Conservation (phyloP, 2,888 invertebrate genomes). For the Ashinkailepas kermadecensis region DNA sequence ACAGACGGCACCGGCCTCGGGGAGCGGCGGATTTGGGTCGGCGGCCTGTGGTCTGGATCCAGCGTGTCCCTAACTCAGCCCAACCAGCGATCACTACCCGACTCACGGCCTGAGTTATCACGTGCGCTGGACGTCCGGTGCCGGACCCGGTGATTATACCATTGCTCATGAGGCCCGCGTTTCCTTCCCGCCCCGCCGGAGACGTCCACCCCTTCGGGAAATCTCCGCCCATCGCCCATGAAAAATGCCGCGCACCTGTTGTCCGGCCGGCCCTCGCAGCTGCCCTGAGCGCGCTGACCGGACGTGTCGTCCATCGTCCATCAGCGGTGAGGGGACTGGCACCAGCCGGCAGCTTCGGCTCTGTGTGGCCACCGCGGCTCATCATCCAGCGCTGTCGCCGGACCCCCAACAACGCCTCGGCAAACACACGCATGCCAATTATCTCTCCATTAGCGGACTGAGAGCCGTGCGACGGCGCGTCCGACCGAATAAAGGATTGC, state of each 20-base stretch:
- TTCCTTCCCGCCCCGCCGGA: neutral
- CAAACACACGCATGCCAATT: slow-evolving; percentile 8
- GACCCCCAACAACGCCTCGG: neutral
- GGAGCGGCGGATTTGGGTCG: too few relatives aligned
- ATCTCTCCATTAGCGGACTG: neutral
- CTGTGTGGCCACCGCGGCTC: neutral
- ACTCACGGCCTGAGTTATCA: neutral
- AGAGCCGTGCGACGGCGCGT: neutral
- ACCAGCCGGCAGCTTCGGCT: neutral
- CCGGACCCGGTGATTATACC: neutral
- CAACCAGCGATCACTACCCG: neutral
- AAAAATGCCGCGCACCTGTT: slow-evolving; percentile 7
- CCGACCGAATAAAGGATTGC: neutral
- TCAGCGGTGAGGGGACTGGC: too few relatives aligned
- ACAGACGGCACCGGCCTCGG: too few relatives aligned
- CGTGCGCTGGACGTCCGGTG: neutral
- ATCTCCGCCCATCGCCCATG: neutral
- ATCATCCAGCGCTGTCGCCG: too few relatives aligned
- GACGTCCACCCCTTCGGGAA: slow-evolving; percentile 13
- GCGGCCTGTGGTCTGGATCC: too few relatives aligned
- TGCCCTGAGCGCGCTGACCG: neutral
- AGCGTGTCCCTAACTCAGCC: neutral
- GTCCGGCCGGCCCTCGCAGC: neutral
- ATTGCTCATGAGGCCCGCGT: neutral
- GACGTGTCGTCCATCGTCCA: too few relatives aligned